Evolutionary conservation across 2,113 vertebrate genomes (phyloP).

Genomic region (Balaeniceps rex): DNA sequence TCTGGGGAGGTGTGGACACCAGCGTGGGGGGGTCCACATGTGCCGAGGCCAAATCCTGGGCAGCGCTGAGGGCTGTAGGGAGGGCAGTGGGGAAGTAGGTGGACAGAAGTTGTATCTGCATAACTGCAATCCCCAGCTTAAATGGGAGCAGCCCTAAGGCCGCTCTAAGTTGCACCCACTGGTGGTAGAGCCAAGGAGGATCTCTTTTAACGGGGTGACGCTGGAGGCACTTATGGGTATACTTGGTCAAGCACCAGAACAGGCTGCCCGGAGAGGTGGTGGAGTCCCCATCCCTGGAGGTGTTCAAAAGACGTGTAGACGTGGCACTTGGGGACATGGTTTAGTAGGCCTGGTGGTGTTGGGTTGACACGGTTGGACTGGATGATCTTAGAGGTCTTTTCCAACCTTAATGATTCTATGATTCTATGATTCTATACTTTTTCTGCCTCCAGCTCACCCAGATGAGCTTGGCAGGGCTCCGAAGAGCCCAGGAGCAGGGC

Average conservation of each 20-base stretch:
- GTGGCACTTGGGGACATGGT: no score
- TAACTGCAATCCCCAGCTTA: not conserved
- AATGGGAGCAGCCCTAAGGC: not conserved
- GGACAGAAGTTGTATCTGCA: not conserved
- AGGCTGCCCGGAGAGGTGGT: no score
- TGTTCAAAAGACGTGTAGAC: no score
- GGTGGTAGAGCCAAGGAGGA: not conserved
- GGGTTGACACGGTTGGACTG: no score
- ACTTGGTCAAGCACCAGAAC: no score
- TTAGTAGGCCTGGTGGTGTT: no score
- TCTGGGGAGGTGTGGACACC: not conserved
- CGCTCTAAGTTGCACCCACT: not conserved
- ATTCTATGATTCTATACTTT: not conserved
- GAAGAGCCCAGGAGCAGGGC: not conserved
- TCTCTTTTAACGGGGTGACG: not conserved
- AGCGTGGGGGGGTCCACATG: rapidly evolving
- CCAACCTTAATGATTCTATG: no score
- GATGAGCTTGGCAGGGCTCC: no score
- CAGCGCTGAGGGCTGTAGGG: not conserved
- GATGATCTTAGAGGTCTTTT: no score
- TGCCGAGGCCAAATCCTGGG: not conserved
- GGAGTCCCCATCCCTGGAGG: no score
- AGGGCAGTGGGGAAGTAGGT: not conserved
- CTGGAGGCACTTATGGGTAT: not conserved
- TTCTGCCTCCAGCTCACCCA: not conserved